Base-by-base conservation (phyloP, 1,140 invertebrate species). In the Aphidius gifuensis region DNA sequence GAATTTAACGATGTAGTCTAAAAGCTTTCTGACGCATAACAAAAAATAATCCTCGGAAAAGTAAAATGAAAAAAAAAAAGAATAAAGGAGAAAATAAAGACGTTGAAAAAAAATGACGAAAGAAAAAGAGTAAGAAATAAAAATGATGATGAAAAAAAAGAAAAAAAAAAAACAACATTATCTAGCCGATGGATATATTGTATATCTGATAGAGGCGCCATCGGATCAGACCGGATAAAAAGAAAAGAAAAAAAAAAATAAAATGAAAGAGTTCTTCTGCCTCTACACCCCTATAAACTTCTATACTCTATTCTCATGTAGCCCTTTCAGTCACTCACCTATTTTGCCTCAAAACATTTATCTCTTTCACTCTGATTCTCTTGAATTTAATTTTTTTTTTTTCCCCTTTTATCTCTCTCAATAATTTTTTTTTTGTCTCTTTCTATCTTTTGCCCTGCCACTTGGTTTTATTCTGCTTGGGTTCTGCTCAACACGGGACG, bases 391-490 rank as follows among this genome's bases (percentile, higher is more conserved):
- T 32, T 32, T 32, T 32, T 3, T 32, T 32, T 32, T 1, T 32
- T 32, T 32, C 4, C 4, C 0, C 1, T 32, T 32, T 32, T 4
- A 32, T 32, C 23, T 4, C 23, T 32, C 23, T 32, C 23, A 32
- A 32, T 32, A 32, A 32, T 32, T 3, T 32, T 32, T 32, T 32
- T 32, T 32, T 32, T 32, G 16, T 16, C 16, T 32, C 23, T 57
- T 56, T 62, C 51, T 51, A 50, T 66, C 60, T 45, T 55, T 61
- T 45, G 59, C 64, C 62, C 58, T 61, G 64, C 66, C 70, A 73
- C 70, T 75, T 72, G 49, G 67, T 69, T 71, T 69, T 68, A 71
- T 72, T 73, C 71, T 66, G 61, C 70, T 72, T 62, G 66, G 68
- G 63, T 70, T 69, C 60, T 65, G 51, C 57, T 69, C 66, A 71